These are phyloP conservation scores for Opisthocomus hoazin DNA, from an alignment of 2,113 vertebrate species.

Conservation along the genomic window DNA sequence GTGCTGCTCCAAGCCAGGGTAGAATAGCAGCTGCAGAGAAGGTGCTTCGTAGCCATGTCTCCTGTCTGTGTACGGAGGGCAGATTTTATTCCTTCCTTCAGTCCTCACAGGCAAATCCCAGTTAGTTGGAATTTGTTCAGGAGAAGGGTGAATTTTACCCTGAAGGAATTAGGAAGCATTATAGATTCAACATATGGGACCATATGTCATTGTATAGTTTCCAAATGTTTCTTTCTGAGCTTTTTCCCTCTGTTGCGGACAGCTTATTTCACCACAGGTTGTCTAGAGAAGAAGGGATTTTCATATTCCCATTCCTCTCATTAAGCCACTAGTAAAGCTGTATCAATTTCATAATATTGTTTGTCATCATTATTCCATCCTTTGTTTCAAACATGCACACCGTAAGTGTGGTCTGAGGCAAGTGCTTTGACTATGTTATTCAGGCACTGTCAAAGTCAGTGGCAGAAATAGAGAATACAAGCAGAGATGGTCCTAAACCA, in stretches of 20 bases:
- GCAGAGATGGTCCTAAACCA: not conserved
- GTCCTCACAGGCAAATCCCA: not conserved
- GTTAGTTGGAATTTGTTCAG: slow-evolving; percentile 38
- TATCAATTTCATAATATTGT: slow-evolving; percentile 39
- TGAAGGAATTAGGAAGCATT: slow-evolving; percentile 16
- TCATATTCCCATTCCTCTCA: slow-evolving; percentile 21
- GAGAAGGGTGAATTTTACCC: slow-evolving; percentile 16
- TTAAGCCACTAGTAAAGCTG: slow-evolving; percentile 28
- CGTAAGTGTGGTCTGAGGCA: not conserved
- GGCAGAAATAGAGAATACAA: not conserved
- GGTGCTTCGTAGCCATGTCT: not conserved
- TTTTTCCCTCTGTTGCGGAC: not conserved
- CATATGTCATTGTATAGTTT: slow-evolving; percentile 53
- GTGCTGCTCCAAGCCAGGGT: not conserved
- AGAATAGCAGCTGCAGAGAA: not conserved
- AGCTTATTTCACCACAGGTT: slow-evolving; percentile 25
- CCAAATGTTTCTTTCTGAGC: slow-evolving; percentile 48
- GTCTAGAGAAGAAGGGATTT: slow-evolving; percentile 11
- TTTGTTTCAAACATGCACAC: slow-evolving; percentile 23
- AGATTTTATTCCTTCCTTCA: not conserved
- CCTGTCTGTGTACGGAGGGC: not conserved
- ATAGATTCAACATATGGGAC: slow-evolving; percentile 32
- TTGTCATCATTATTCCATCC: slow-evolving; percentile 30
- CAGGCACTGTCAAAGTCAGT: not conserved
- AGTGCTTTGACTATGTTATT: slow-evolving; percentile 13